phyloP scores from a whole-genome alignment of 2,888 invertebrate species.

The Yponomeuta cagnagella region DNA sequence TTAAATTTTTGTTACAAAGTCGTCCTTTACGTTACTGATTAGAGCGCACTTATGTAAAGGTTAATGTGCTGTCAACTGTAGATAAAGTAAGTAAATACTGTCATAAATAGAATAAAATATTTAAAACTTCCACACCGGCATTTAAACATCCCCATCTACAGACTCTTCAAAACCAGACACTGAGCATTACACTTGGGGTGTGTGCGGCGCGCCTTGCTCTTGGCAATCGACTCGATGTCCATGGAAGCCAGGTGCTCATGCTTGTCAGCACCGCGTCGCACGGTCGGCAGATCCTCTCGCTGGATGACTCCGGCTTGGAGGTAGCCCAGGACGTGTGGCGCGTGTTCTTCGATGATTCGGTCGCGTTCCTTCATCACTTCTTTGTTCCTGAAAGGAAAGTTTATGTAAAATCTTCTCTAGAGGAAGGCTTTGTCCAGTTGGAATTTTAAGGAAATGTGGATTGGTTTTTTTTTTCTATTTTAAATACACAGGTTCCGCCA shows the following conservation, averaged over 20 bases:
- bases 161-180: conserved; percentile 27
- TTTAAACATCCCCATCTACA: not conserved
- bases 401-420: no score
- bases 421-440: no score
- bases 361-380: conserved; percentile 75
- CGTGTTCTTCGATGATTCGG: conserved; percentile 74
- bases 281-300: conserved; percentile 51
- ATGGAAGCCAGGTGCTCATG: conserved; percentile 20
- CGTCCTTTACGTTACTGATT: no score
- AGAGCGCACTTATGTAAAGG: no score
- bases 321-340: conserved; percentile 71
- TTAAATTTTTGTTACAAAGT: no score
- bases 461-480: no score
- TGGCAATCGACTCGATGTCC: conserved; percentile 29
- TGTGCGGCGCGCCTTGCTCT: conserved; percentile 18
- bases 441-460: no score
- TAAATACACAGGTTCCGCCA: no score
- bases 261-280: conserved; percentile 25
- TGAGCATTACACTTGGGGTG: conserved; percentile 51
- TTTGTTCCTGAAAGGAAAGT: conserved; percentile 9
- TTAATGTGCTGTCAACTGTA: no score
- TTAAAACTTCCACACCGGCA: no score
- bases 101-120: no score
- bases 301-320: conserved; percentile 73
- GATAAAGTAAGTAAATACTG: no score